Evolutionary conservation across 2,797 vertebrate species (phyloP).

Genomic region (Anniella stebbinsi): DNA sequence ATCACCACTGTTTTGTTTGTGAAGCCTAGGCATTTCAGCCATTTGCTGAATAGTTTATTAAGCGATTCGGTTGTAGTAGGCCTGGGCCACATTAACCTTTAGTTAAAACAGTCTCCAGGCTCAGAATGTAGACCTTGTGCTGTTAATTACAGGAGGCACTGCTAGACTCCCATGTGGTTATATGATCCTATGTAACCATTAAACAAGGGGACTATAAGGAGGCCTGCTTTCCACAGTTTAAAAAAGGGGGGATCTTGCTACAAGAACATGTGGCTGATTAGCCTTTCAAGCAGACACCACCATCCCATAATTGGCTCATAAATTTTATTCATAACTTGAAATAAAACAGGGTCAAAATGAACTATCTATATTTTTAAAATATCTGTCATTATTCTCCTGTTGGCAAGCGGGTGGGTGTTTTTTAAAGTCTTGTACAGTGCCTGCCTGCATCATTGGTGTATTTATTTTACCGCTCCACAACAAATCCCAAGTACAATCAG

Average conservation of each 20-base stretch:
- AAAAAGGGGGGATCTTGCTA: neutral
- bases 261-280: conserved; percentile 24
- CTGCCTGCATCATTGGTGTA: conserved; percentile 12
- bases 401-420: neutral
- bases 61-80: conserved; percentile 23
- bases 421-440: neutral
- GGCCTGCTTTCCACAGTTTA: neutral
- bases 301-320: conserved; percentile 11
- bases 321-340: conserved; percentile 62
- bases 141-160: conserved; percentile 56
- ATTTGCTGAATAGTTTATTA: conserved; percentile 56
- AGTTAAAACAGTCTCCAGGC: conserved; percentile 55
- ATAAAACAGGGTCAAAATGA: conserved; percentile 56
- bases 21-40: conserved; percentile 29
- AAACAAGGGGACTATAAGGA: conserved; percentile 28
- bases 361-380: conserved; percentile 58
- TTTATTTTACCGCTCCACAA: conserved; percentile 23
- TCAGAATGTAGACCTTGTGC: conserved; percentile 48
- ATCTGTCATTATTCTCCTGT: conserved; percentile 51
- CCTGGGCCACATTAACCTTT: conserved; percentile 54
- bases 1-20: conserved; percentile 49
- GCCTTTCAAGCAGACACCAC: conserved; percentile 52
- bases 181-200: conserved; percentile 23
- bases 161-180: conserved; percentile 37
- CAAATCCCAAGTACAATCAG: neutral